Evolutionary conservation across 2,888 invertebrate species (phyloP).

Genomic region (Dasypolia templi): DNA sequence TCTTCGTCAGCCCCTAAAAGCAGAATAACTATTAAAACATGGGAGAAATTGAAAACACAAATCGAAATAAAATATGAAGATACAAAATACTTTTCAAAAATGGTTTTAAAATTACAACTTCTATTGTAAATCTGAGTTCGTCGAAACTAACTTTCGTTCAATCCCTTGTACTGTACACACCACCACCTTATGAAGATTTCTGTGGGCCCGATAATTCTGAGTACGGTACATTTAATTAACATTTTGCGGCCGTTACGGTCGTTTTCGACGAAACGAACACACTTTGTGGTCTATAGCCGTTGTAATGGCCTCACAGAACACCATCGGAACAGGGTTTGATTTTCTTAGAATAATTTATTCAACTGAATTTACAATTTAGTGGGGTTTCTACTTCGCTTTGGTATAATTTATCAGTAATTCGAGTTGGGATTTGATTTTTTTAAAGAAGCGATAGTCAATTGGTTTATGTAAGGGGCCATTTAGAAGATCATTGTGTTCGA

Average conservation of each 20-base stretch:
- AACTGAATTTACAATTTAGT: slow-evolving; percentile 39
- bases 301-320: slow-evolving; percentile 30
- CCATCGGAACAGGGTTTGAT: slow-evolving; percentile 32
- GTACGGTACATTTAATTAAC: slow-evolving; percentile 63
- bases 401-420: slow-evolving; percentile 35
- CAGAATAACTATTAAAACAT: too few relatives aligned
- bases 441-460: slow-evolving; percentile 1
- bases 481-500: background rate
- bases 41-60: too few relatives aligned
- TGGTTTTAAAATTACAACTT: background rate
- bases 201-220: slow-evolving; percentile 46
- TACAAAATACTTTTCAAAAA: background rate
- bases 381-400: slow-evolving; percentile 13
- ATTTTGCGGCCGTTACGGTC: slow-evolving; percentile 47
- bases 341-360: slow-evolving; percentile 51
- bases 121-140: background rate
- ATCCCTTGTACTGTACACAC: background rate
- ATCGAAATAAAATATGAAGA: too few relatives aligned
- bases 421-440: slow-evolving; percentile 18
- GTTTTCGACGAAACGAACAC: slow-evolving; percentile 55
- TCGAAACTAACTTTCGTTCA: background rate
- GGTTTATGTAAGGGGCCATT: background rate
- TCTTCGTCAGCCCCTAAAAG: too few relatives aligned
- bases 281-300: slow-evolving; percentile 41
- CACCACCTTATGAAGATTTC: slow-evolving; percentile 23